phyloP scores from a whole-genome alignment of 2,113 vertebrate genomes.

The Pollimyrus isidori region DNA sequence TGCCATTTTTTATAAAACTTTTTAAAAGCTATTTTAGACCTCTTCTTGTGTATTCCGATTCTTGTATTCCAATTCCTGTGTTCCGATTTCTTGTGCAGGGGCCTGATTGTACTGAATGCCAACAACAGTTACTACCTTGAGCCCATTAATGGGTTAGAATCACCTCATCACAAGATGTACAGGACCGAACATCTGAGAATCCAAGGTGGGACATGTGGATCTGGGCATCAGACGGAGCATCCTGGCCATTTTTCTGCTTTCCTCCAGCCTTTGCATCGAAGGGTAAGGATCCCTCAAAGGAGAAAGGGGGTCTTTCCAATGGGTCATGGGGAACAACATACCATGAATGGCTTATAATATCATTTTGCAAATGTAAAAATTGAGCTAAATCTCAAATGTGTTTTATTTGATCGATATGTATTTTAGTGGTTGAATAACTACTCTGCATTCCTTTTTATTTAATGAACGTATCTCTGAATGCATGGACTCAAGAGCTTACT shows the following conservation, averaged over 20 bases:
- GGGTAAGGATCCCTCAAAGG: constrained; percentile 51
- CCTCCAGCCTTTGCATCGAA: constrained; percentile 46
- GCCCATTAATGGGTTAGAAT: constrained; percentile 43
- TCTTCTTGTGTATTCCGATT: neutral
- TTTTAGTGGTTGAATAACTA: neutral
- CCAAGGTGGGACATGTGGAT: constrained; percentile 62
- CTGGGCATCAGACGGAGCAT: constrained; percentile 43
- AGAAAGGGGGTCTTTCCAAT: neutral
- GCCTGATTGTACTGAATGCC: constrained; percentile 70
- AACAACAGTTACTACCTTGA: constrained; percentile 77
- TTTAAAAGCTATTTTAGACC: neutral
- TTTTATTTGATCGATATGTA: neutral
- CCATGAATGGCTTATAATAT: neutral
- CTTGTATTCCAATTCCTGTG: neutral
- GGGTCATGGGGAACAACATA: neutral
- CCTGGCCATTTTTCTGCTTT: constrained; percentile 39
- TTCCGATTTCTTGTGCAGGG: constrained; percentile 52
- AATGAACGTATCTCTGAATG: neutral
- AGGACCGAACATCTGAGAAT: constrained; percentile 60
- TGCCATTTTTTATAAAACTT: neutral
- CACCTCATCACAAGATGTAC: constrained; percentile 53
- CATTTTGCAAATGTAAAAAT: neutral
- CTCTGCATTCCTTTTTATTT: neutral
- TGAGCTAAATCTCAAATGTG: neutral
- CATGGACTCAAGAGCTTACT: neutral